phyloP scores from a whole-genome alignment of 2,797 vertebrate species.

The Girardinus metallicus region DNA sequence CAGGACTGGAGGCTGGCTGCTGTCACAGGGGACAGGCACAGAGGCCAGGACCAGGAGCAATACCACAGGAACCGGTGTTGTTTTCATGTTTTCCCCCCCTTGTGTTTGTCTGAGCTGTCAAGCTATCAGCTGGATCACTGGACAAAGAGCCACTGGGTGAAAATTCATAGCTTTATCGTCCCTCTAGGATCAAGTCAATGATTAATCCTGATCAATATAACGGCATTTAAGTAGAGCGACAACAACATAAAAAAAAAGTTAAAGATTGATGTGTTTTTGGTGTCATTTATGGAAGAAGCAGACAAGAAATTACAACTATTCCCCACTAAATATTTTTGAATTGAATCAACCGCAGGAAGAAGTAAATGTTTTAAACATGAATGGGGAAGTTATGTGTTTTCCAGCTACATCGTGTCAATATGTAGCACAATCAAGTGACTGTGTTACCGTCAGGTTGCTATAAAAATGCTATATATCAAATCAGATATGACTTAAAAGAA shows the following conservation, averaged over 20 bases:
- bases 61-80: conserved; percentile 47
- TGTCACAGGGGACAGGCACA: conserved; percentile 68
- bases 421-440: too few relatives aligned
- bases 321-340: background rate
- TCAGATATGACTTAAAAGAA: too few relatives aligned
- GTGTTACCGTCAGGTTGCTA: too few relatives aligned
- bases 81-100: conserved; percentile 75
- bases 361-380: background rate
- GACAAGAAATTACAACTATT: background rate
- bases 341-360: background rate
- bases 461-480: too few relatives aligned
- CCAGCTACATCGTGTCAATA: too few relatives aligned
- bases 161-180: conserved; percentile 46
- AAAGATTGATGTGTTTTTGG: background rate
- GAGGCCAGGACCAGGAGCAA: conserved; percentile 68
- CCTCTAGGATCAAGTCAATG: conserved; percentile 46
- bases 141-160: conserved; percentile 14
- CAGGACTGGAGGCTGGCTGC: conserved; percentile 48
- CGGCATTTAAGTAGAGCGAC: background rate
- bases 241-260: background rate
- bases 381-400: too few relatives aligned
- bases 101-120: conserved; percentile 16
- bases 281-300: background rate
- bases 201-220: conserved; percentile 58
- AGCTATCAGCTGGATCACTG: conserved; percentile 1